Percentiles rank a stretch among this genome's conserved stretches.
Evolutionary conservation across 2,113 vertebrate species (phyloP).

Genomic region (Echinops telfairi): DNA sequence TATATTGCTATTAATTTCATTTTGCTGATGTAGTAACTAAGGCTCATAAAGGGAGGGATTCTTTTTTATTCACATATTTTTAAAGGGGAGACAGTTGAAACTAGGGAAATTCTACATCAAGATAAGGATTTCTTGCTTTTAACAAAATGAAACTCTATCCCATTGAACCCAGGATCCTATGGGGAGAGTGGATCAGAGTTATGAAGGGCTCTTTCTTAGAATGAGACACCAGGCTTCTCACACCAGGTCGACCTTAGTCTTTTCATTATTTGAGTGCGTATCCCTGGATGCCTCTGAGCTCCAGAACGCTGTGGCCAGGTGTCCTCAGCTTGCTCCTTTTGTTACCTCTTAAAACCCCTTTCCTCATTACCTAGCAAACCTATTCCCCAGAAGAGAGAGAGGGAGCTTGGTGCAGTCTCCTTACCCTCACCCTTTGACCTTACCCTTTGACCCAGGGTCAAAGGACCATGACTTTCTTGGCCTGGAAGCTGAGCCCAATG

Average conservation of each 20-base stretch:
- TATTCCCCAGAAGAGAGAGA: neutral
- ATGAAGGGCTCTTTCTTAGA: neutral
- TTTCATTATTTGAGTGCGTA: neutral
- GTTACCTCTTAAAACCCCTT: neutral
- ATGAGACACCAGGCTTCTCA: no score
- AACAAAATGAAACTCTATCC: neutral
- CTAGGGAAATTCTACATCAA: conserved; percentile 4
- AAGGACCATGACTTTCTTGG: neutral
- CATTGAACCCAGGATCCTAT: neutral
- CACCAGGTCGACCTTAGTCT: neutral
- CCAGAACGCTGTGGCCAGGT: neutral
- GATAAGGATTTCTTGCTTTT: neutral
- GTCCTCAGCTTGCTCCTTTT: neutral
- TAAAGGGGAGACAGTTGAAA: neutral
- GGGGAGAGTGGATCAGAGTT: neutral
- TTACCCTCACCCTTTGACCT: neutral
- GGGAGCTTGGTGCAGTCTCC: neutral
- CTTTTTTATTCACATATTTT: neutral
- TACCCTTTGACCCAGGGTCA: no score
- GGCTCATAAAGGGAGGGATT: neutral
- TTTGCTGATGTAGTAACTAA: neutral
- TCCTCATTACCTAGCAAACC: neutral
- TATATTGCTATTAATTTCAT: neutral
- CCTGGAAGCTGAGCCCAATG: neutral
- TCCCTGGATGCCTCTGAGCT: neutral